Percentiles rank a stretch among this genome's conserved stretches.
Conservation (phyloP, 2,113 vertebrate species). For the Hipposideros armiger region DNA sequence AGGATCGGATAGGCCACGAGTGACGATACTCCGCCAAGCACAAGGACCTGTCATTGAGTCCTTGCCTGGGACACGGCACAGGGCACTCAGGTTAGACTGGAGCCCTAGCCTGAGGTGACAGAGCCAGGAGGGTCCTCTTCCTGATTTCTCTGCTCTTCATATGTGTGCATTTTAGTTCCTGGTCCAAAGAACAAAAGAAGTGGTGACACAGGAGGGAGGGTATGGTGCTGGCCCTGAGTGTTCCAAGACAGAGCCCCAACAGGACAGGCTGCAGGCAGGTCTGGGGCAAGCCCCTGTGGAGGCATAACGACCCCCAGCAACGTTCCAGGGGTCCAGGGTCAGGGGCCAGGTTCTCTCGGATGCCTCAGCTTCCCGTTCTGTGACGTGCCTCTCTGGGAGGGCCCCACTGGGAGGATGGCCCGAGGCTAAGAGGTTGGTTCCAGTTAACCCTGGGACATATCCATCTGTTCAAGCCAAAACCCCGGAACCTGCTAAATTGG, state of each 20-base stretch:
- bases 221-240: neutral
- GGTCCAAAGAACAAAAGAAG: no score
- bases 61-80: rapidly evolving
- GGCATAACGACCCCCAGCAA: no score
- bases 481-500: no score
- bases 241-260: neutral
- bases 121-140: rapidly evolving
- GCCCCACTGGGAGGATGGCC: neutral
- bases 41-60: neutral
- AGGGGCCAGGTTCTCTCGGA: neutral
- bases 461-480: neutral
- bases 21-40: rapidly evolving
- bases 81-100: neutral
- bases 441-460: neutral
- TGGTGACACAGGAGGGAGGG: neutral
- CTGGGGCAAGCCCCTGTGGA: neutral
- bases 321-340: neutral
- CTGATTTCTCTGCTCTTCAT: no score
- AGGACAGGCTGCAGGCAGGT: neutral
- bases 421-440: neutral
- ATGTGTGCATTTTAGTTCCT: rapidly evolving
- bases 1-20: neutral
- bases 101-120: neutral
- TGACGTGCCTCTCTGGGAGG: neutral
- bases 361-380: neutral